phyloP scores from a whole-genome alignment of 2,888 invertebrate species.

The Pyrgus malvae region DNA sequence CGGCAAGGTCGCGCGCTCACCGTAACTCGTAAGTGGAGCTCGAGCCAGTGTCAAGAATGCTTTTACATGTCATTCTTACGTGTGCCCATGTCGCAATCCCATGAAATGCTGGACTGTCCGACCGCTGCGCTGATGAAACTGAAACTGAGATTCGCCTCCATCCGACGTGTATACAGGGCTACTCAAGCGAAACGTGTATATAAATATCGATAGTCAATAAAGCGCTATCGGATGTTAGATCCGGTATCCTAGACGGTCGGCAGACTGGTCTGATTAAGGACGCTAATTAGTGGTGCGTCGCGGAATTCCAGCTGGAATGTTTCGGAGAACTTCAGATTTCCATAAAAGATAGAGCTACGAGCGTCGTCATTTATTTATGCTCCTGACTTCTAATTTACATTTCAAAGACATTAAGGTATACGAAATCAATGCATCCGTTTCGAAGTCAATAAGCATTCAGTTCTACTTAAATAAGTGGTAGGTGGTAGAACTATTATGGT shows the following conservation, averaged over 20 bases:
- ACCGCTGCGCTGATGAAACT: slow-evolving; percentile 10
- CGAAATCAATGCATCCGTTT: too few relatives aligned
- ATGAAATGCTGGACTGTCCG: slow-evolving; percentile 17
- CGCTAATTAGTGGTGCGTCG: slow-evolving; percentile 18
- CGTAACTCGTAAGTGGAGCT: slow-evolving; percentile 46
- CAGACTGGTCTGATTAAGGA: slow-evolving; percentile 16
- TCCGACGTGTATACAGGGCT: slow-evolving; percentile 4
- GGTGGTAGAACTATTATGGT: too few relatives aligned
- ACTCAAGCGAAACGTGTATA: slow-evolving; percentile 18
- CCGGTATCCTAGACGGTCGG: slow-evolving; percentile 25
- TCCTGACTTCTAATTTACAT: too few relatives aligned
- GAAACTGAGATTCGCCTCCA: slow-evolving; percentile 17
- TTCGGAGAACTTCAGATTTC: neutral
- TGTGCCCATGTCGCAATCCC: slow-evolving; percentile 19
- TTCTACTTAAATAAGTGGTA: too few relatives aligned
- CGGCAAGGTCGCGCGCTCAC: slow-evolving; percentile 69
- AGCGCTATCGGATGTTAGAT: slow-evolving; percentile 24
- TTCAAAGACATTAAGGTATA: too few relatives aligned
- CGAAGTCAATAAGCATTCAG: too few relatives aligned
- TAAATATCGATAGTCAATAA: slow-evolving; percentile 6
- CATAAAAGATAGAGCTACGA: too few relatives aligned
- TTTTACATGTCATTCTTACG: slow-evolving; percentile 40
- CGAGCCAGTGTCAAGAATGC: slow-evolving; percentile 44
- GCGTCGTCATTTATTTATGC: too few relatives aligned
- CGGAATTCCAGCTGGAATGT: slow-evolving; percentile 3